These are phyloP conservation scores for Osmerus mordax DNA, from an alignment of 2,113 vertebrate genomes.

Conservation along the genomic window DNA sequence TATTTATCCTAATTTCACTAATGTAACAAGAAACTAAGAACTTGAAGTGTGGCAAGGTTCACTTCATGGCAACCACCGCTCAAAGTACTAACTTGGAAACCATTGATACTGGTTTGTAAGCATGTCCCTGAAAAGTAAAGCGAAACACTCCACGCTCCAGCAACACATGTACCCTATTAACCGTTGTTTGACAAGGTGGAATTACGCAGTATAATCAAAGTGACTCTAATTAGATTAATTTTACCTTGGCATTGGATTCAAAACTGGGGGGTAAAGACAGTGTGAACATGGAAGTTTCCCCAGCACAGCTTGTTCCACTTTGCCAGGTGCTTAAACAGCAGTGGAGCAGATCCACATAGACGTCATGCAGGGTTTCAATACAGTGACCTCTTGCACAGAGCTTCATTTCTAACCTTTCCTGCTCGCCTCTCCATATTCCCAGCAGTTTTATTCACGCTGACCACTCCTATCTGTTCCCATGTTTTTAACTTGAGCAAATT, in stretches of 20 bases:
- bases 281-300: conserved; percentile 5
- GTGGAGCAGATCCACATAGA: no score
- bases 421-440: no score
- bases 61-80: conserved; percentile 47
- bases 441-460: no score
- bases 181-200: conserved; percentile 14
- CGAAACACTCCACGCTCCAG: background rate
- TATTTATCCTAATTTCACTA: no score
- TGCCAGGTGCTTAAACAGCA: no score
- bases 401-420: no score
- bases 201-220: conserved; percentile 8
- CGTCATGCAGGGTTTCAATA: no score
- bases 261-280: background rate
- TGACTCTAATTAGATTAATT: background rate
- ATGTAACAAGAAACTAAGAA: background rate
- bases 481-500: conserved; percentile 22
- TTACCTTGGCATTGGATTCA: background rate
- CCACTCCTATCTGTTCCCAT: background rate
- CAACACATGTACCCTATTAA: background rate
- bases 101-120: background rate
- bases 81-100: background rate
- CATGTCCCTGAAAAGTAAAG: background rate
- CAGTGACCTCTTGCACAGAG: no score
- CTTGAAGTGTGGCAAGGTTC: conserved; percentile 42
- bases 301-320: conserved; percentile 3